Evolutionary conservation across 2,113 vertebrate species (phyloP).

Genomic region (Myotis davidii): DNA sequence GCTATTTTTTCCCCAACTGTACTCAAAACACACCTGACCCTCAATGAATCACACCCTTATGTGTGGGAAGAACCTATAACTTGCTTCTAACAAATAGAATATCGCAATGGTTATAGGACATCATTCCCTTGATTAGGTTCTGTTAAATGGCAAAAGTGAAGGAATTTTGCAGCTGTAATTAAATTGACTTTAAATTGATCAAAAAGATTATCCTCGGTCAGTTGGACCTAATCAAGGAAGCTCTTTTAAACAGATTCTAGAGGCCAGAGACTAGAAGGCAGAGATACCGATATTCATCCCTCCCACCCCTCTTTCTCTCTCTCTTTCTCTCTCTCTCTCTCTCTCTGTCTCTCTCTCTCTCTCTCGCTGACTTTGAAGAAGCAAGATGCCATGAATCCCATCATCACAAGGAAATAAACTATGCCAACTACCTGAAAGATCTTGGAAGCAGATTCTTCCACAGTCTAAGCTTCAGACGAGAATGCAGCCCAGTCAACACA

Average conservation of each 20-base stretch:
- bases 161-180: neutral
- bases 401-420: neutral
- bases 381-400: neutral
- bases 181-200: constrained; percentile 1
- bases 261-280: neutral
- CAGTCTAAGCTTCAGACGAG: neutral
- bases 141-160: neutral
- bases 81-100: constrained; percentile 9
- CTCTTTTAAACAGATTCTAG: neutral
- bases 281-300: neutral
- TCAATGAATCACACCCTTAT: neutral
- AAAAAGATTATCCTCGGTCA: neutral
- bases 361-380: neutral
- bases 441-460: neutral
- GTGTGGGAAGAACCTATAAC: neutral
- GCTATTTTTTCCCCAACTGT: neutral
- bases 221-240: neutral
- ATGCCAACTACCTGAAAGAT: neutral
- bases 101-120: neutral
- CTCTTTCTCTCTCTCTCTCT: too few species aligned
- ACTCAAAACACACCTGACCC: neutral
- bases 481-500: neutral
- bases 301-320: neutral
- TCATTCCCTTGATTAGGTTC: neutral
- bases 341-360: too few species aligned